Evolutionary conservation across 2,888 invertebrate genomes (phyloP).

Genomic region (Lasius platythorax): DNA sequence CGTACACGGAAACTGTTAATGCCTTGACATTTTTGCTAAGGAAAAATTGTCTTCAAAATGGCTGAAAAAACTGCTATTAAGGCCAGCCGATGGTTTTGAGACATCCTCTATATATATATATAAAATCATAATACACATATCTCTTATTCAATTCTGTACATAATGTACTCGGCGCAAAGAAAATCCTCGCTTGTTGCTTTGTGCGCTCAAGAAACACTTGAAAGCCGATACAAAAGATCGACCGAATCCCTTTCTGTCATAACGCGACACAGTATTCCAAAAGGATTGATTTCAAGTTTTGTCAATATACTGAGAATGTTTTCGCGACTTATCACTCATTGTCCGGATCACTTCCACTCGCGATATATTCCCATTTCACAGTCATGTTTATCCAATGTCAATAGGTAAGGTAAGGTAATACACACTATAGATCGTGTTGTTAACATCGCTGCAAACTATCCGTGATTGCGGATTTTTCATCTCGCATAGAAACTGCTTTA

Average conservation of each 20-base stretch:
- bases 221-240: conserved; percentile 71
- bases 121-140: conserved; percentile 69
- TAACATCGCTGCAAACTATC: conserved; percentile 45
- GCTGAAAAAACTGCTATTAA: neutral
- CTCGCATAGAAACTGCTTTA: conserved; percentile 42
- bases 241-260: conserved; percentile 60
- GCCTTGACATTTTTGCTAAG: neutral
- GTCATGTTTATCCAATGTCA: conserved; percentile 27
- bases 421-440: conserved; percentile 59
- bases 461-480: conserved; percentile 52
- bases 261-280: conserved; percentile 58
- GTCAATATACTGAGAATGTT: neutral
- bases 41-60: neutral
- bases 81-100: neutral
- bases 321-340: conserved; percentile 24
- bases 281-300: conserved; percentile 39
- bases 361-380: conserved; percentile 31
- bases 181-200: conserved; percentile 52
- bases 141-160: conserved; percentile 82
- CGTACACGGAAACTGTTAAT: too few species aligned
- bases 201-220: conserved; percentile 59
- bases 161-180: conserved; percentile 68
- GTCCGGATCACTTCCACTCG: conserved; percentile 49
- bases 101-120: conserved; percentile 51
- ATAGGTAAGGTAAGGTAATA: conserved; percentile 27